Conservation (phyloP, 2,797 vertebrate genomes). For the Odontamblyopus rebecca region DNA sequence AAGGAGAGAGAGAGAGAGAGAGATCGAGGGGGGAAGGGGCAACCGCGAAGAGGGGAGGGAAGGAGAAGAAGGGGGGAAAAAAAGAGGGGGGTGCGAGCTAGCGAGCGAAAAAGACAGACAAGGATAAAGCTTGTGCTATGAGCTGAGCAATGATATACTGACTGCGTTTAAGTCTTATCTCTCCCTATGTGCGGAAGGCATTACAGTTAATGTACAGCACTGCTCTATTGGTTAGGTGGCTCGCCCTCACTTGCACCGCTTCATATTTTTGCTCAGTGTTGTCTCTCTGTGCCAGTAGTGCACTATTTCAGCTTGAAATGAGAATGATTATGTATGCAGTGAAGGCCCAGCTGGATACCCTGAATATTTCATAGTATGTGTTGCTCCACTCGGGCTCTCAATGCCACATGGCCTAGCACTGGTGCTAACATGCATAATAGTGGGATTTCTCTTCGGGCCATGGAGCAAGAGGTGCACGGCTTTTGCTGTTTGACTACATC, state of each 20-base stretch:
- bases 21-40: constrained; percentile 60
- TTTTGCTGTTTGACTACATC: constrained; percentile 22
- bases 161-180: constrained; percentile 77
- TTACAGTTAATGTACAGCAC: constrained; percentile 77
- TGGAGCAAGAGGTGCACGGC: constrained; percentile 43
- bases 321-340: constrained; percentile 81
- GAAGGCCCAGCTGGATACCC: constrained; percentile 78
- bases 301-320: constrained; percentile 71
- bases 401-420: constrained; percentile 65
- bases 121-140: constrained; percentile 77
- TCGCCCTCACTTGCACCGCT: constrained; percentile 65
- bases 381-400: constrained; percentile 70
- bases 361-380: constrained; percentile 82
- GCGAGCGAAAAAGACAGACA: constrained; percentile 76
- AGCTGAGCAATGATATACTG: constrained; percentile 79
- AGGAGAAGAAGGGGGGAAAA: constrained; percentile 73
- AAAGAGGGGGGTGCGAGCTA: constrained; percentile 76
- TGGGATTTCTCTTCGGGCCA: constrained; percentile 53
- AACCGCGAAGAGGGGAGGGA: constrained; percentile 59
- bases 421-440: constrained; percentile 63
- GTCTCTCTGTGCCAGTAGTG: constrained; percentile 41
- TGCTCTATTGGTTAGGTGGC: constrained; percentile 59
- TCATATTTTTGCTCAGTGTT: constrained; percentile 55
- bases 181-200: constrained; percentile 75
- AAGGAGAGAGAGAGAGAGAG: constrained; percentile 64